Base-by-base conservation (phyloP, 2,888 invertebrate species). In the Netelia inedita region DNA sequence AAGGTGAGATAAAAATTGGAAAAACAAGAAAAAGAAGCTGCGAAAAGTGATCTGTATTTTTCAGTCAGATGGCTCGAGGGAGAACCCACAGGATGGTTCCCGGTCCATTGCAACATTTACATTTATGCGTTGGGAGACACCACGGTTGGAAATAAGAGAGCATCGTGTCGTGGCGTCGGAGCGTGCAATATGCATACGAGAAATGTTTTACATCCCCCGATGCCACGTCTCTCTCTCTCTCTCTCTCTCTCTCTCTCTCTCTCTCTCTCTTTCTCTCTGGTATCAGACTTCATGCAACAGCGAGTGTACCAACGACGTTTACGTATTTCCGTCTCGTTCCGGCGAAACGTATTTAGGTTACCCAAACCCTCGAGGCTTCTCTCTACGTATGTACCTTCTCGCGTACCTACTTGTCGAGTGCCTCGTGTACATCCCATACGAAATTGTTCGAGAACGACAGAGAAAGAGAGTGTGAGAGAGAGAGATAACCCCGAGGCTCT, bases 271-370 rank as follows among this genome's bases (percentile, higher is more conserved):
- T 6, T 35, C 28, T 0, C 5, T 35, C 35, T 35, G 5, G 35
- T 35, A 35, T 35, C 35, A 35, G 35, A 35, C 35, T 35, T 6
- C 35, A 35, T 35, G 35, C 35, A 35, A 35, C 35, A 35, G 35
- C 46, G 46, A 46, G n/a, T 16, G n/a, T 55, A 55, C 55, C 19
- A 19, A 23, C 50, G 59, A 61, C 78, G 63, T 73, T 80, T 73
- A 74, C 73, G 73, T 71, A 75, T 75, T 81, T 81, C 71, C 11
- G 11, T 53, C 75, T 68, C 81, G 75, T 75, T 81, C 81, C 74
- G 78, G 57, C 73, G 82, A 82, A 35, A 74, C 68, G 80, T 74
- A 80, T 82, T 82, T 82, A 43, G 82, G 82, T 78, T 78, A 82
- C 55, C 78, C 43, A 71, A 72, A 82, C 68, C 78, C 82, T 73